phyloP scores from a whole-genome alignment of 1,140 invertebrate species.

The Drosophila parabipectinata region DNA sequence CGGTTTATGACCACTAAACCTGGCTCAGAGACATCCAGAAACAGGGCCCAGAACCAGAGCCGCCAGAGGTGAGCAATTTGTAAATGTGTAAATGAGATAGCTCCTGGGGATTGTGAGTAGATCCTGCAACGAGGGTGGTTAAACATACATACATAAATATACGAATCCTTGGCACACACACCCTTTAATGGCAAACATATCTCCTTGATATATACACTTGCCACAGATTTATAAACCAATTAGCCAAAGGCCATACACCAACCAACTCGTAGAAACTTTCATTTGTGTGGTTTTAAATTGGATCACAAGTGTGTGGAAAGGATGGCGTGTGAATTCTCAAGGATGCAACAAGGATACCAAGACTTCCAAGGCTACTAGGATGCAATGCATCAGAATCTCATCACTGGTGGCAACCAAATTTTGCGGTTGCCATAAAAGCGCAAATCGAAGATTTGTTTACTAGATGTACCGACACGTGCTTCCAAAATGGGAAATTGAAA shows the following conservation, averaged over 20 bases:
- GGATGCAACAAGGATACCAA: background rate
- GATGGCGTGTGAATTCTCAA: background rate
- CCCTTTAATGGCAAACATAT: conserved; percentile 27
- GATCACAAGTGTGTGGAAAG: conserved; percentile 12
- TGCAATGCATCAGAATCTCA: background rate
- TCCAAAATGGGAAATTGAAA: conserved; percentile 24
- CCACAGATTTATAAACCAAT: conserved; percentile 51
- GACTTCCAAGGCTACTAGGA: background rate
- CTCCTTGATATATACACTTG: conserved; percentile 19
- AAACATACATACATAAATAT: background rate
- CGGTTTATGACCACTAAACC: conserved; percentile 76
- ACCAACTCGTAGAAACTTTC: conserved; percentile 22
- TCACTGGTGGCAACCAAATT: conserved; percentile 17
- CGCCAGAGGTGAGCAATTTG: conserved; percentile 54
- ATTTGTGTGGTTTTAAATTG: conserved; percentile 41
- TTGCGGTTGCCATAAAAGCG: conserved; percentile 21
- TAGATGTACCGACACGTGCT: background rate
- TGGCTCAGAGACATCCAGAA: conserved; percentile 40
- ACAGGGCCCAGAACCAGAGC: background rate
- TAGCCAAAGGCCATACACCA: conserved; percentile 32
- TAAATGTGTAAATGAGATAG: conserved; percentile 61
- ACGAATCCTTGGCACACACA: conserved; percentile 4
- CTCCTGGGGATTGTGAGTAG: background rate
- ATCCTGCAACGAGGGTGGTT: background rate
- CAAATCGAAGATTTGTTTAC: conserved; percentile 25